Percentiles rank a stretch among this genome's conserved stretches.
phyloP scores from a whole-genome alignment of 1,140 invertebrate species.

The Pseudobourletiella spinata region DNA sequence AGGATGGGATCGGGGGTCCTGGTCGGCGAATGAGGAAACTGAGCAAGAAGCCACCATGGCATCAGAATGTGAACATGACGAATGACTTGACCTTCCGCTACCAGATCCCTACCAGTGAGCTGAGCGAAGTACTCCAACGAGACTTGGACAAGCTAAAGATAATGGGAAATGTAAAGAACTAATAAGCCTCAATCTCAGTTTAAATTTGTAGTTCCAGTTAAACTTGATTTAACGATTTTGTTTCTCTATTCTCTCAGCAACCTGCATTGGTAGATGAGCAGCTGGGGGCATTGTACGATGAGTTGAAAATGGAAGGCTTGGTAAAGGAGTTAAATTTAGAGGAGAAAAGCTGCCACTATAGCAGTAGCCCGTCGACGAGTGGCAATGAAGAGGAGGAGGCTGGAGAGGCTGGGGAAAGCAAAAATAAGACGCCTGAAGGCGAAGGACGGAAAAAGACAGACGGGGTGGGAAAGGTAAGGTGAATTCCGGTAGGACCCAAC shows the following conservation, averaged over 20 bases:
- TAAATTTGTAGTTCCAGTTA: constrained; percentile 2
- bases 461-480: too few species aligned
- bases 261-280: constrained; percentile 62
- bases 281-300: constrained; percentile 57
- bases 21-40: background rate
- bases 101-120: constrained; percentile 50
- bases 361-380: too few species aligned
- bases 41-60: constrained; percentile 12
- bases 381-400: too few species aligned
- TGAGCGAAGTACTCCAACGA: constrained; percentile 54
- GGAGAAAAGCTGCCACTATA: constrained; percentile 47
- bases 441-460: too few species aligned
- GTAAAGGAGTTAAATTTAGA: constrained; percentile 50
- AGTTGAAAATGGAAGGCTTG: constrained; percentile 56
- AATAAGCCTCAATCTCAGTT: background rate
- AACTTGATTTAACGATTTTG: too few species aligned
- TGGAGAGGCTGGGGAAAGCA: too few species aligned
- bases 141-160: constrained; percentile 52
- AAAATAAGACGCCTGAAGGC: too few species aligned
- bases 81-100: constrained; percentile 59
- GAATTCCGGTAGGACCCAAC: too few species aligned
- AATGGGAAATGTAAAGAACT: constrained; percentile 19
- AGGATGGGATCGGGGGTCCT: background rate
- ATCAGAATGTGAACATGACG: constrained; percentile 51
- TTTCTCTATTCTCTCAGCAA: too few species aligned